Evolutionary conservation across 2,113 vertebrate genomes (phyloP).

Genomic region (Isichthys henryi): DNA sequence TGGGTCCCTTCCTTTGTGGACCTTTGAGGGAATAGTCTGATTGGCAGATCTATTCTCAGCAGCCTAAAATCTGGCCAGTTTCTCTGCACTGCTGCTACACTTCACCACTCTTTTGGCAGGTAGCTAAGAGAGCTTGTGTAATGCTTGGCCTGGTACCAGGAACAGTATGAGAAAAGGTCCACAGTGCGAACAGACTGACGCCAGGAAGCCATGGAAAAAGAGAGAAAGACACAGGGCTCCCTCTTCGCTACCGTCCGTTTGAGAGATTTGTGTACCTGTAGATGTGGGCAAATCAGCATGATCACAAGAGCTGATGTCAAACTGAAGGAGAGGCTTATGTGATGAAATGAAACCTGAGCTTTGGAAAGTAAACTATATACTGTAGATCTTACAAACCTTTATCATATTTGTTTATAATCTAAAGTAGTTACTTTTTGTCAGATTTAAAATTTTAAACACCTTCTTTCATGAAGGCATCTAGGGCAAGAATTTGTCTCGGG

Average conservation of each 20-base stretch:
- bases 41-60: background rate
- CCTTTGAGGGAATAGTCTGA: background rate
- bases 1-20: background rate
- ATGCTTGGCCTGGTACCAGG: background rate
- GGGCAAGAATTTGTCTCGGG: background rate
- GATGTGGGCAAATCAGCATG: background rate
- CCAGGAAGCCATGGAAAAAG: background rate
- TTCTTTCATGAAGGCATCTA: background rate
- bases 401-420: background rate
- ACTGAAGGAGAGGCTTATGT: background rate
- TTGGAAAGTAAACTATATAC: background rate
- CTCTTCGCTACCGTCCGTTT: background rate
- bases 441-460: background rate
- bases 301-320: background rate
- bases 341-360: background rate
- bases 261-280: background rate
- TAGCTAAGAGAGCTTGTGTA: background rate
- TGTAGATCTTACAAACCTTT: background rate
- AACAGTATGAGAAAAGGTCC: constrained; percentile 4
- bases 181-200: background rate
- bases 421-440: background rate
- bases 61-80: background rate
- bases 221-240: background rate
- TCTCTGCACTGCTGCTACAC: background rate
- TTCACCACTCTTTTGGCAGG: background rate